These are phyloP conservation scores for Neria commutata DNA, from an alignment of 2,888 invertebrate genomes.

Conservation along the genomic window DNA sequence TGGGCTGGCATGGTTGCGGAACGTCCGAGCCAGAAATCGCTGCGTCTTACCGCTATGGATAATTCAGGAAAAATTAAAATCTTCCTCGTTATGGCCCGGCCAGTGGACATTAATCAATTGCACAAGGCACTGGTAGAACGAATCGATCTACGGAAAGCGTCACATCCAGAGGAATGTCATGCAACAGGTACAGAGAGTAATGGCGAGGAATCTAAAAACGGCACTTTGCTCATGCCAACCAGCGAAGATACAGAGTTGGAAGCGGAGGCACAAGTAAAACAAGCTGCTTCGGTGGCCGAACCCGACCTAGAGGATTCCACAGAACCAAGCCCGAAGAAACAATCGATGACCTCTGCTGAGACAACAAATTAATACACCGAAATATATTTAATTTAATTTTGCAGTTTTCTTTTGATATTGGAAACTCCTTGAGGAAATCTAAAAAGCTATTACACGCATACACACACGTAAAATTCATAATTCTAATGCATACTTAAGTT, in stretches of 20 bases:
- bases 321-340: constrained; percentile 58
- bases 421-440: neutral
- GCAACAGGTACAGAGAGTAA: constrained; percentile 13
- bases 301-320: constrained; percentile 33
- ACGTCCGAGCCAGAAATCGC: constrained; percentile 83
- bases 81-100: constrained; percentile 79
- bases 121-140: constrained; percentile 69
- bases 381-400: constrained; percentile 2
- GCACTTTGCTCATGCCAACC: constrained; percentile 21
- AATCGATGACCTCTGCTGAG: constrained; percentile 41
- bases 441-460: neutral
- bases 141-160: constrained; percentile 60
- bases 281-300: constrained; percentile 56
- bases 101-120: constrained; percentile 73
- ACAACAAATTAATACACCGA: constrained; percentile 30
- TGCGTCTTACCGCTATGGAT: constrained; percentile 87
- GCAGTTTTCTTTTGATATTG: neutral
- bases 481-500: constrained; percentile 48
- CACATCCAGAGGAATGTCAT: constrained; percentile 52
- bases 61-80: constrained; percentile 82
- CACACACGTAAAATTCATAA: constrained; percentile 17
- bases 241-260: constrained; percentile 23
- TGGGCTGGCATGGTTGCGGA: constrained; percentile 94
- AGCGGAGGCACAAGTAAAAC: constrained; percentile 46
- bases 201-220: constrained; percentile 47